A percentile compares a stretch with the other conserved stretches of the same genome.
Conservation (phyloP, 2,113 vertebrate species). For the Eulemur macaco region DNA sequence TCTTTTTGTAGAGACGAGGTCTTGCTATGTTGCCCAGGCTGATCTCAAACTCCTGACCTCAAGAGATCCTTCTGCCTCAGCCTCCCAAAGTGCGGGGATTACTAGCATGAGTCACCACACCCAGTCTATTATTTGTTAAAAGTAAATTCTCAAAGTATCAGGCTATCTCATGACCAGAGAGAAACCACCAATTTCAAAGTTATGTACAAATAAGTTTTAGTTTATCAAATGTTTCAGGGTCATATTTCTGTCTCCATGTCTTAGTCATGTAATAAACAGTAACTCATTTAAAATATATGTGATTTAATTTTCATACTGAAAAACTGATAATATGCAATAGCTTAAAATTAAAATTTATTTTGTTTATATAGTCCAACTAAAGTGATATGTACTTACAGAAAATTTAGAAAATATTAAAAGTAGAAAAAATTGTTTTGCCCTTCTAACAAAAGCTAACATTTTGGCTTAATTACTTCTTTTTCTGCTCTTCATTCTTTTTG, state of each 20-base stretch:
- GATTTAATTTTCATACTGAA: background rate
- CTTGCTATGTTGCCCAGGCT: too few relatives aligned
- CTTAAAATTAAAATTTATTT: background rate
- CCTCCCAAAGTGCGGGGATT: too few relatives aligned
- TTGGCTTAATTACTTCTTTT: background rate
- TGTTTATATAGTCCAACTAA: background rate
- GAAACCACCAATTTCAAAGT: background rate
- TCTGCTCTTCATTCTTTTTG: background rate
- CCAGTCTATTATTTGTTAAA: background rate
- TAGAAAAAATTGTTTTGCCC: background rate
- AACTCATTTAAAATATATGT: background rate
- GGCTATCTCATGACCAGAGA: background rate
- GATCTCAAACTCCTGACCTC: too few relatives aligned
- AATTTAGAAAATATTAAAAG: background rate
- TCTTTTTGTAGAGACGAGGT: too few relatives aligned
- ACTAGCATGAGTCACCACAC: too few relatives aligned
- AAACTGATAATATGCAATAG: background rate
- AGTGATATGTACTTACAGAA: background rate
- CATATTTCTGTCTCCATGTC: background rate
- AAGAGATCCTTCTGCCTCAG: too few relatives aligned
- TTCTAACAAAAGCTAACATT: background rate
- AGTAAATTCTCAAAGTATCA: constrained; percentile 7
- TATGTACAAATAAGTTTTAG: background rate
- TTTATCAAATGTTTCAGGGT: background rate
- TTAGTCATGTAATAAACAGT: background rate